Evolutionary conservation across 2,888 invertebrate genomes (phyloP), one percentile per base, ranked within the genome.

Genomic region (Tenthredo livida): DNA sequence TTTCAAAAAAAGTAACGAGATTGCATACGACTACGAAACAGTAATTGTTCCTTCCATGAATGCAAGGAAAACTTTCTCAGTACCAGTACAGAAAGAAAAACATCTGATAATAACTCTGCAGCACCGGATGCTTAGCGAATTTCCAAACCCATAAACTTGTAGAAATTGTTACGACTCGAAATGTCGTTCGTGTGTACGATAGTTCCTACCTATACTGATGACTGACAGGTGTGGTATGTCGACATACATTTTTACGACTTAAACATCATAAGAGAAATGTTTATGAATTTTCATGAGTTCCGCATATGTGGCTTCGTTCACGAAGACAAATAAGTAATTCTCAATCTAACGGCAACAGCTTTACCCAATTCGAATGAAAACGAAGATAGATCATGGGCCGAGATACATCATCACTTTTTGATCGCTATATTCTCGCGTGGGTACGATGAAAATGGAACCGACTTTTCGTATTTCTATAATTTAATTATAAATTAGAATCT

Each of bases 191-290:
- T 61, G 25, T 61, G 12, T n/a, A 54, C 2, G 7, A 6, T 54
- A 17, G n/a, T 77, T 29, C 54, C 33, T 77, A 50, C 54, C 33
- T 37, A 61, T 37, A 61, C 61, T 80, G 80, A 21, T 58, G 80
- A 80, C 50, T 80, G 80, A n/a, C 61, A 80, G 80, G 80, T 80
- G 80, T 80, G 80, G 80, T 80, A 37, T 29, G 80, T 40, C 80
- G 80, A 58, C 80, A 80, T 80, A 80, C 80, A 80, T 80, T 61
- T 61, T 61, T 17, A 40, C 61, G 61, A 80, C 37, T n/a, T 10
- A 61, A 78, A 61, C 40, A 61, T 80, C 80, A 61, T 9, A 4
- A 80, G 80, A 80, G 58, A 61, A 61, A 61, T 80, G 58, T 80
- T 80, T 15, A 21, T 58, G 61, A 80, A 80, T 61, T 80, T 80